Evolutionary conservation across 2,888 invertebrate genomes (phyloP), one percentile per base, ranked within the genome.

Genomic region (Atethmia centrago): DNA sequence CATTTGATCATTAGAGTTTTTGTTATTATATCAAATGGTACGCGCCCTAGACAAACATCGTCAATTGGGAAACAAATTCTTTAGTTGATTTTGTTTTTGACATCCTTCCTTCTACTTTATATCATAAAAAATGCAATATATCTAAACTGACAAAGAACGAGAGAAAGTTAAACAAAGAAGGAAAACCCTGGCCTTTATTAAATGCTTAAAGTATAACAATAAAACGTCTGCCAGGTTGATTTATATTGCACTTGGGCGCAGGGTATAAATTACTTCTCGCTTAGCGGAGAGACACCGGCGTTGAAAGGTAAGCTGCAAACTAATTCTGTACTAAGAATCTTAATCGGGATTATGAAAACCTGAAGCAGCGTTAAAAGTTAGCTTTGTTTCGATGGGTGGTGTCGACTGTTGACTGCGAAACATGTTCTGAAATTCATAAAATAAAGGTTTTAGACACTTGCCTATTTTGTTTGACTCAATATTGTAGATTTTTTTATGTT

Each of bases 221-320:
- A 66, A 68, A 78, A 68, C n/a, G 68, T 68, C 72, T 51, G 16
- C 28, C 42, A 5, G 51, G 7, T 47, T 71, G 77, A 85, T 85
- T 86, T 84, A 86, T 82, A 64, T 64, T 82, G 86, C 86, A 79
- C 72, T 76, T 71, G 68, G 77, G 49, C 74, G 80, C 66, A 86
- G 8, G 61, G 74, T 76, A 82, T 84, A 86, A 77, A 86, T 84
- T 79, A 74, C 62, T 53, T 56, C 62, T 68, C 25, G 58, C 55
- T 69, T 68, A 74, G 71, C 12, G 5, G 9, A 70, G 31, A n/a
- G 64, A 61, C 72, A 47, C 28, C 42, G 21, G 31, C 40, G 63
- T 62, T 67, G 73, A 68, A 66, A 72, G 71, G 74, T 59, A 65
- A 58, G 64, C 66, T 25, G 40, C 4, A 21, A 45, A 36, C 42